Evolutionary conservation across 2,888 invertebrate species (phyloP), one percentile per base, ranked within the genome.

Genomic region (Acanthoscelides obtectus): DNA sequence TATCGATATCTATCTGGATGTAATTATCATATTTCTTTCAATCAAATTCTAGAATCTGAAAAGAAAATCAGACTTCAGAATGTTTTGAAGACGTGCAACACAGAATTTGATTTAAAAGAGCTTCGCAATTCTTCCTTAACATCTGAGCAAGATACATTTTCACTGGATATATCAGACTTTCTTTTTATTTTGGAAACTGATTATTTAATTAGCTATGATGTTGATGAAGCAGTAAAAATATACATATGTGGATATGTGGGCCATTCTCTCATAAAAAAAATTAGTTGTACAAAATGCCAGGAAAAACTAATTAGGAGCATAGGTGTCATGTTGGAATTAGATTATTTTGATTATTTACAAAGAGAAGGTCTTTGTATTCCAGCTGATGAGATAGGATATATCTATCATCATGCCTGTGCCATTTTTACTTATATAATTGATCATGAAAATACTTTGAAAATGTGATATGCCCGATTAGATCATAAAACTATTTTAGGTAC

Each of bases 21-120:
- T 67, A 73, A 75, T 72, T 75, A 72, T 67, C 73, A 73, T 72
- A 71, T 75, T 65, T 73, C 71, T 21, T 71, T 64, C 69, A 70
- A 70, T 67, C 69, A 75, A 71, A 71, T 73, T 64, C 25, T 73
- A 21, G 69, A 64, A 4, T 69, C 71, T 27, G 73, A 71, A 69
- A 73, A 73, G 64, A 73, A 71, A 71, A 66, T 71, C 64, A 25
- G 72, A 70, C n/a, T 70, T 12, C 64, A 70, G 66, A 66, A 70
- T 4, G 19, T 71, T 63, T 71, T 71, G 2, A 67, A 71, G 22
- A 71, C 22, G n/a, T 20, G n/a, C 8, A n/a, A 67, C 6, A 20
- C n/a, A 12, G 45, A 67, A 25, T 71, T 71, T 67, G 22, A 67
- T n/a, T 19, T 45, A 45, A n/a, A 22, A 25, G 66, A 67, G 19